Evolutionary conservation across 2,113 vertebrate species (phyloP).

Genomic region (Neopipo cinnamomea): DNA sequence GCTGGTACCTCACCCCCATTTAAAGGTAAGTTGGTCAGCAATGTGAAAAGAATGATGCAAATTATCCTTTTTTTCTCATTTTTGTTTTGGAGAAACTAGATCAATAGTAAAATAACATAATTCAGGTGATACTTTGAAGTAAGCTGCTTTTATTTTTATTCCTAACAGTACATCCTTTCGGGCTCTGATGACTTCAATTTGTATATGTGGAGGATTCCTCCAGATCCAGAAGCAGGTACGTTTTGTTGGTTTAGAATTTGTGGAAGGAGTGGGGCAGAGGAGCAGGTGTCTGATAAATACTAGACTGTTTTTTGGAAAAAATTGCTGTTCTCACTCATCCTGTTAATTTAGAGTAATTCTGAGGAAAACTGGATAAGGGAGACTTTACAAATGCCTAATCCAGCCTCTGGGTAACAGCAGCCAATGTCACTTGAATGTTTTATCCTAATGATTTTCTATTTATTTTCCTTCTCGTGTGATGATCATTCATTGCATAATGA

Average conservation of each 20-base stretch:
- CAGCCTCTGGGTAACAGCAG: not conserved
- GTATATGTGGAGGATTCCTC: conserved; percentile 99
- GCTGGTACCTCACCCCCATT: not conserved
- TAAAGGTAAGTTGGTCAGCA: not conserved
- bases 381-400: not conserved
- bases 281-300: not conserved
- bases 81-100: not conserved
- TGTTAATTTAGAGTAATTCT: not conserved
- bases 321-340: not conserved
- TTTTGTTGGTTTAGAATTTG: not conserved
- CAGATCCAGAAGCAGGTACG: conserved; percentile 92
- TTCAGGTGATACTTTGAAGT: not conserved
- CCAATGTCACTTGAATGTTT: not conserved
- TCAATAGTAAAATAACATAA: not conserved
- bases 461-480: not conserved
- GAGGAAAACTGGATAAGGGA: not conserved
- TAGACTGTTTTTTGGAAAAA: not conserved
- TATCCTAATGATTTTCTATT: not conserved
- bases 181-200: conserved; percentile 99
- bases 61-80: not conserved
- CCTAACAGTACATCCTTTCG: conserved; percentile 92
- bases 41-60: not conserved
- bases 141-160: conserved; percentile 50
- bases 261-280: not conserved
- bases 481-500: not conserved